These are phyloP conservation scores for Ammospiza maritima DNA, from an alignment of 2,797 vertebrate species.

Conservation along the genomic window DNA sequence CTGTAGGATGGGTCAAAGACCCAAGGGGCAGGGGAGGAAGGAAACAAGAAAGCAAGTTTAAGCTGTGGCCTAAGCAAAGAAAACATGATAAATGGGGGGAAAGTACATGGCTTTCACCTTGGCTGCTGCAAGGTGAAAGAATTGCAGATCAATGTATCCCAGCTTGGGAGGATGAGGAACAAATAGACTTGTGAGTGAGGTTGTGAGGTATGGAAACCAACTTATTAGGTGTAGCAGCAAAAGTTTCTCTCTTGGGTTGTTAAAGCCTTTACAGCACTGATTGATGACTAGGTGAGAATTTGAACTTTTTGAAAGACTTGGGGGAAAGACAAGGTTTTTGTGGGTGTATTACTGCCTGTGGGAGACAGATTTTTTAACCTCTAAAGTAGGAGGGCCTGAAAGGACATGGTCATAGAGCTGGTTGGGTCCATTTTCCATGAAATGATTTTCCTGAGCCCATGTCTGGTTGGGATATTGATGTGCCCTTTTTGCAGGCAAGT, in stretches of 20 bases:
- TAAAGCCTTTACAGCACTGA: background rate
- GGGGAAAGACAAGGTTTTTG: background rate
- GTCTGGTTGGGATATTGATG: background rate
- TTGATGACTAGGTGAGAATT: background rate
- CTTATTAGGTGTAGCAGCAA: background rate
- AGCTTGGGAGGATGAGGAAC: background rate
- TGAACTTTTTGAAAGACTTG: background rate
- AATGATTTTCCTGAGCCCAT: background rate
- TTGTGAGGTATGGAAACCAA: background rate
- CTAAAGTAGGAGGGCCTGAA: background rate
- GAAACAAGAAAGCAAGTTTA: constrained; percentile 40
- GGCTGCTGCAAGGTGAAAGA: background rate
- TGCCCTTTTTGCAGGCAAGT: background rate
- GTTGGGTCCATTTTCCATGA: background rate
- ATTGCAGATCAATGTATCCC: background rate
- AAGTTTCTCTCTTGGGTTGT: background rate
- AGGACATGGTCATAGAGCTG: background rate
- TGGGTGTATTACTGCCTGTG: background rate
- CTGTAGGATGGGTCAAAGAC: background rate
- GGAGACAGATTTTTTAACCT: background rate
- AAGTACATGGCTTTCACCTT: background rate
- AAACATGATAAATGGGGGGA: background rate
- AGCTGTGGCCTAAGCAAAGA: constrained; percentile 7
- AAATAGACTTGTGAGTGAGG: background rate
- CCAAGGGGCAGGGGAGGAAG: constrained; percentile 26